Conservation (phyloP, 1,140 invertebrate genomes). For the Drosophila bocki region DNA sequence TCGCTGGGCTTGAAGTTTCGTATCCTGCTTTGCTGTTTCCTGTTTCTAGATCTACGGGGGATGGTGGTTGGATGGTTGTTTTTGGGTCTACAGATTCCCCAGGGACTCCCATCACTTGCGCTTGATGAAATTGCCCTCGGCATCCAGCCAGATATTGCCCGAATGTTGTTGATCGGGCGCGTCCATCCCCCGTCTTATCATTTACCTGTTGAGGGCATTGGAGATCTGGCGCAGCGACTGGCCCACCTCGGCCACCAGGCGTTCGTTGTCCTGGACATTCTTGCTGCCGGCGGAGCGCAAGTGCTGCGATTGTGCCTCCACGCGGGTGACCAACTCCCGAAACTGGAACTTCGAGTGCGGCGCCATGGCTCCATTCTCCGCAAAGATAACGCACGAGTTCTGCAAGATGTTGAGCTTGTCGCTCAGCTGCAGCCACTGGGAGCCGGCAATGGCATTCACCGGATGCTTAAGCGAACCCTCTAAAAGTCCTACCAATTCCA, state of each 20-base stretch:
- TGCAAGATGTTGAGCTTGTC: slow-evolving; percentile 93
- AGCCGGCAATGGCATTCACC: slow-evolving; percentile 87
- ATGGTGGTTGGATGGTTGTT: slow-evolving; percentile 58
- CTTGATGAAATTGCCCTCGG: slow-evolving; percentile 83
- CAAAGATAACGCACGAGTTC: slow-evolving; percentile 90
- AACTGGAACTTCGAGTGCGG: slow-evolving; percentile 95
- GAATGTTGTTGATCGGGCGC: slow-evolving; percentile 44
- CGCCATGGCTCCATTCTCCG: slow-evolving; percentile 90
- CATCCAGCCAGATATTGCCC: slow-evolving; percentile 74
- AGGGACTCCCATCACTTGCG: slow-evolving; percentile 51
- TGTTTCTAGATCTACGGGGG: slow-evolving; percentile 40
- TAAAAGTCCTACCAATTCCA: slow-evolving; percentile 89
- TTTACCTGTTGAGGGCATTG: slow-evolving; percentile 92
- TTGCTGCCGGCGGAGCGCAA: slow-evolving; percentile 90
- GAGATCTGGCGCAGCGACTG: slow-evolving; percentile 93
- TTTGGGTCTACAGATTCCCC: slow-evolving; percentile 6
- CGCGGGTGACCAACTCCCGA: slow-evolving; percentile 92
- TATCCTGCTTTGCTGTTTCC: slow-evolving; percentile 37
- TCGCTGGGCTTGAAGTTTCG: slow-evolving; percentile 73
- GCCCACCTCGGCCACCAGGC: slow-evolving; percentile 90
- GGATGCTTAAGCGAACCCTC: slow-evolving; percentile 89
- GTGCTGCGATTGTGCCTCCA: slow-evolving; percentile 92
- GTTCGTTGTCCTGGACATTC: slow-evolving; percentile 89
- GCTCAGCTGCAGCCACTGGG: slow-evolving; percentile 92
- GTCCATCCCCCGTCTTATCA: slow-evolving; percentile 84